Evolutionary conservation across 2,113 vertebrate species (phyloP).

Genomic region (Raphicerus campestris): DNA sequence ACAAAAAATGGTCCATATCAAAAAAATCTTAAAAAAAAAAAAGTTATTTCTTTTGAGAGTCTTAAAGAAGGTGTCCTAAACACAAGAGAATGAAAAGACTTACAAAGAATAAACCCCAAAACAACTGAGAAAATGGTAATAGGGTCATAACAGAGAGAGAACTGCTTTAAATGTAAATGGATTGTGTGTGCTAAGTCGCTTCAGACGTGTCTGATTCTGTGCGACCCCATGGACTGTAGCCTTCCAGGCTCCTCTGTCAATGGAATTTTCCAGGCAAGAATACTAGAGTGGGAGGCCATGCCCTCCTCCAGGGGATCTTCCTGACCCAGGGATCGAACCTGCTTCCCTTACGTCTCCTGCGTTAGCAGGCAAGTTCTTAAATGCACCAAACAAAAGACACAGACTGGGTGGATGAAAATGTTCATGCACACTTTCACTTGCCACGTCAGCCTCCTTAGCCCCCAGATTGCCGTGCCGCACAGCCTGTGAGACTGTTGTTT

Average conservation of each 20-base stretch:
- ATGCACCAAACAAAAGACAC: background rate
- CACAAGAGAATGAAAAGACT: background rate
- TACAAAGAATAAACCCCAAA: background rate
- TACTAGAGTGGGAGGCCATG: background rate
- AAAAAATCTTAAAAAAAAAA: background rate
- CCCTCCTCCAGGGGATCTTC: background rate
- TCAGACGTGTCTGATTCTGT: background rate
- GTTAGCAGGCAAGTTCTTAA: background rate
- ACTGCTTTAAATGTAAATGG: background rate
- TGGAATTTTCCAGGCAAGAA: background rate
- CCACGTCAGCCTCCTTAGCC: background rate
- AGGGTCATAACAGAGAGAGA: background rate
- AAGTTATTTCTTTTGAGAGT: background rate
- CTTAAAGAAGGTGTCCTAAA: background rate
- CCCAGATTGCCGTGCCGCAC: rapidly evolving
- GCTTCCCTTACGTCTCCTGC: background rate
- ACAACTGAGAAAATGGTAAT: background rate
- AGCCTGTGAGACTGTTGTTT: background rate
- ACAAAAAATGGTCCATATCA: background rate
- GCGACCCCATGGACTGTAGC: background rate
- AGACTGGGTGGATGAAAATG: background rate
- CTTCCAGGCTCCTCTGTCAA: background rate
- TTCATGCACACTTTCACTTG: rapidly evolving
- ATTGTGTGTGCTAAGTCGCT: background rate
- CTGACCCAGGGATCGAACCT: background rate